These are phyloP conservation scores for Cricetomys ansorgei DNA, from an alignment of 2,113 vertebrate genomes.

Conservation along the genomic window DNA sequence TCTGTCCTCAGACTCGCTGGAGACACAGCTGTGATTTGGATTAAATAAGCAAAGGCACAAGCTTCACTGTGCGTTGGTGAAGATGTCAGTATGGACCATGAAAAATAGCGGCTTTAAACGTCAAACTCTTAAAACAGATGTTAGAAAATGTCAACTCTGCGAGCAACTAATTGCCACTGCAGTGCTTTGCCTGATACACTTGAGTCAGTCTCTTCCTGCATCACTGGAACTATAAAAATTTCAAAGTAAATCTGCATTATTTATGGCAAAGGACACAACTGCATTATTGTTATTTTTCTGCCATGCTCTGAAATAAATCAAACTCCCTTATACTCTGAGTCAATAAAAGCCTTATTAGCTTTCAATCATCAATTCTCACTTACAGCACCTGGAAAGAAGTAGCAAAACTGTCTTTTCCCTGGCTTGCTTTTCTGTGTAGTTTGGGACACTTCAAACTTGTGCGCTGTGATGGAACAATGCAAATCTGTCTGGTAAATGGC, in stretches of 20 bases:
- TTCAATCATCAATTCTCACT: slow-evolving; percentile 68
- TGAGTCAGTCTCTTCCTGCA: slow-evolving; percentile 60
- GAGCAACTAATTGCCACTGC: slow-evolving; percentile 59
- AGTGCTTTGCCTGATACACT: slow-evolving; percentile 40
- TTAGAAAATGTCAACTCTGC: slow-evolving; percentile 63
- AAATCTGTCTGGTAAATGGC: background rate
- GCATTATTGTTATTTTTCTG: slow-evolving; percentile 70
- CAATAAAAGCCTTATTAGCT: slow-evolving; percentile 74
- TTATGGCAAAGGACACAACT: slow-evolving; percentile 68
- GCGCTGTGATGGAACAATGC: background rate
- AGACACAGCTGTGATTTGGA: background rate
- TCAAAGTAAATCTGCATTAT: slow-evolving; percentile 75
- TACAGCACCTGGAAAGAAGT: background rate
- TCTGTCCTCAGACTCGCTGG: background rate
- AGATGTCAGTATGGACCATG: slow-evolving; percentile 13
- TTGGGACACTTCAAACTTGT: background rate
- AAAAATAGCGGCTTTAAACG: slow-evolving; percentile 52
- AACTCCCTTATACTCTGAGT: slow-evolving; percentile 61
- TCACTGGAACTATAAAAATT: slow-evolving; percentile 66
- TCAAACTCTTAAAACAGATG: slow-evolving; percentile 74
- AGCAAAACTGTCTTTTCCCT: slow-evolving; percentile 53
- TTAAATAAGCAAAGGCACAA: background rate
- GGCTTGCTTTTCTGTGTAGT: background rate
- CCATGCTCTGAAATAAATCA: slow-evolving; percentile 66
- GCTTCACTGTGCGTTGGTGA: background rate